These are phyloP conservation scores for Entosphenus tridentatus DNA, from an alignment of 2,113 vertebrate species.

Conservation along the genomic window DNA sequence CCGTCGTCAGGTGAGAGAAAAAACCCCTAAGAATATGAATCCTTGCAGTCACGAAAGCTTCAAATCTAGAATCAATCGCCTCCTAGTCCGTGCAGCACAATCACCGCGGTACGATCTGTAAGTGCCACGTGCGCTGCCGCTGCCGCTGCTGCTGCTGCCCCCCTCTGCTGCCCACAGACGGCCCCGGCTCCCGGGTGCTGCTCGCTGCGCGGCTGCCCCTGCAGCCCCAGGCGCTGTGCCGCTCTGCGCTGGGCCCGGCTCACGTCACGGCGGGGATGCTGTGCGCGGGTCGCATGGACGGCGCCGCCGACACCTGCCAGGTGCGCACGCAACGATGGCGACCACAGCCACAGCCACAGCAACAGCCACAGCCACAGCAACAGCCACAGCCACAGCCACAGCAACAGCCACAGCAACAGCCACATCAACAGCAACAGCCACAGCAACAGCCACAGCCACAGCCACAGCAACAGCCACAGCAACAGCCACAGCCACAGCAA, in stretches of 20 bases:
- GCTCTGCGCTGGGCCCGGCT: constrained; percentile 39
- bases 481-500: too few species aligned
- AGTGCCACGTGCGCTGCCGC: rapidly evolving
- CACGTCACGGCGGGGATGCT: constrained; percentile 62
- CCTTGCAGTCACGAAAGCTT: too few species aligned
- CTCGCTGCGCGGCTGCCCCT: constrained; percentile 68
- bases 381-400: too few species aligned
- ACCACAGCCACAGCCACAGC: too few species aligned
- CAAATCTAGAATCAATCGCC: too few species aligned
- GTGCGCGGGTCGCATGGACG: constrained; percentile 58
- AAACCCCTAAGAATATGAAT: too few species aligned
- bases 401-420: too few species aligned
- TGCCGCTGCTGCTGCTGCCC: rapidly evolving
- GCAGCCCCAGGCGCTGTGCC: constrained; percentile 47
- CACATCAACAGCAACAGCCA: background rate
- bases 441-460: background rate
- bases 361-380: too few species aligned
- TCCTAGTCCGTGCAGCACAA: too few species aligned
- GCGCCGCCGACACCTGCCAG: constrained; percentile 75
- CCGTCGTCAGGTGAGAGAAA: too few species aligned
- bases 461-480: too few species aligned
- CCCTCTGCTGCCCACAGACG: constrained; percentile 25
- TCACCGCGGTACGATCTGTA: too few species aligned
- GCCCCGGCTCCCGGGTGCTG: constrained; percentile 43
- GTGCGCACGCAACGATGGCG: constrained; percentile 17